These are phyloP conservation scores for Cylloceria caligata DNA, from an alignment of 2,888 invertebrate genomes.

Conservation along the genomic window DNA sequence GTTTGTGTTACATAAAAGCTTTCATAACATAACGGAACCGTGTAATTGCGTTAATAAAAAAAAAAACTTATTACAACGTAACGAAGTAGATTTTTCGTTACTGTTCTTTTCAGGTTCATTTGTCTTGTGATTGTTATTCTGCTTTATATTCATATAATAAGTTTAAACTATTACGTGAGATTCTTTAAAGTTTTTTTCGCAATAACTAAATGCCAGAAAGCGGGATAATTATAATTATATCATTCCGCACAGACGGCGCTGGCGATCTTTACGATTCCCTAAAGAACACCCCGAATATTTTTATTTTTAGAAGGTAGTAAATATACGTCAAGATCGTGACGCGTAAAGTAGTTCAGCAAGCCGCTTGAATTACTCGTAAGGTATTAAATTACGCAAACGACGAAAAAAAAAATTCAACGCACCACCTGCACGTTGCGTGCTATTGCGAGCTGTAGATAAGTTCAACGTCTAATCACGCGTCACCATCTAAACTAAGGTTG, in stretches of 20 bases:
- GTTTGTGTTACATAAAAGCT: too few relatives aligned
- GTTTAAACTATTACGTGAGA: not conserved
- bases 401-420: slow-evolving; percentile 19
- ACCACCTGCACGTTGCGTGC: slow-evolving; percentile 19
- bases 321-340: slow-evolving; percentile 3
- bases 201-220: not conserved
- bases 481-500: slow-evolving; percentile 71
- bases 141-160: not conserved
- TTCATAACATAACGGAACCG: too few relatives aligned
- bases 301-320: slow-evolving; percentile 35
- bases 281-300: slow-evolving; percentile 5
- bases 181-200: too few relatives aligned
- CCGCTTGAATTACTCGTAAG: slow-evolving; percentile 37
- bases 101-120: too few relatives aligned
- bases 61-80: too few relatives aligned
- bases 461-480: slow-evolving; percentile 61
- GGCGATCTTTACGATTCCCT: not conserved
- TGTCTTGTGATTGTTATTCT: not conserved
- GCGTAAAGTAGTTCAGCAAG: slow-evolving; percentile 1
- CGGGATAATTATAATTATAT: slow-evolving; percentile 25
- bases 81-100: too few relatives aligned
- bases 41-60: too few relatives aligned
- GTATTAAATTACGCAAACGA: slow-evolving; percentile 44
- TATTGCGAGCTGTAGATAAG: slow-evolving; percentile 37
- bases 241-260: slow-evolving; percentile 24